phyloP scores from a whole-genome alignment of 2,888 invertebrate genomes.

The Catocala fraxini region DNA sequence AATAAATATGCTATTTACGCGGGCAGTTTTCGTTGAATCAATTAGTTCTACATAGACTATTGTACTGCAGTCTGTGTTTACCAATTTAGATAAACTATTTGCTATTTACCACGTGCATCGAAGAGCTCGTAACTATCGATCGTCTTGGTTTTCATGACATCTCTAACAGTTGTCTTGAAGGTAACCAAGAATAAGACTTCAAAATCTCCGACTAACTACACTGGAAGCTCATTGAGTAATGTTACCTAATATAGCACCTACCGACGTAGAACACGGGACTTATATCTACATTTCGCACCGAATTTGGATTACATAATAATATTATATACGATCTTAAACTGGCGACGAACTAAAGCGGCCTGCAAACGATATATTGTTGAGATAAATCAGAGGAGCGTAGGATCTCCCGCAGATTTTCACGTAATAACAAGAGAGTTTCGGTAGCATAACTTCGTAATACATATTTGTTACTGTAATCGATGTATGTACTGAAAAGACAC shows the following conservation, averaged over 20 bases:
- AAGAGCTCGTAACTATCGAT: too few relatives aligned
- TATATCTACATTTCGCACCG: conserved; percentile 28
- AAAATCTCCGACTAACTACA: too few relatives aligned
- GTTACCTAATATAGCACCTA: not conserved
- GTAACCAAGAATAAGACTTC: too few relatives aligned
- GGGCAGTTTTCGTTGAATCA: too few relatives aligned
- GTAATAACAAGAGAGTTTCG: conserved; percentile 62
- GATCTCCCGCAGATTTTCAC: conserved; percentile 66
- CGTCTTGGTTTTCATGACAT: too few relatives aligned
- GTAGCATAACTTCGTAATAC: conserved; percentile 23
- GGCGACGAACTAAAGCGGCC: conserved; percentile 36
- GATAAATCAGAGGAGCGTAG: conserved; percentile 67
- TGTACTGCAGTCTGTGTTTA: too few relatives aligned
- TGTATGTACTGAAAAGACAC: conserved; percentile 14
- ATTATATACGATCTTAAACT: conserved; percentile 49
- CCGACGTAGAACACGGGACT: conserved; percentile 21
- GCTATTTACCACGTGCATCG: too few relatives aligned
- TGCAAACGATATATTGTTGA: conserved; percentile 60
- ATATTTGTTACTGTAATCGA: conserved; percentile 30
- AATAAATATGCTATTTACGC: too few relatives aligned
- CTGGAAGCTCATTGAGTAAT: too few relatives aligned
- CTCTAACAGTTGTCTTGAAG: too few relatives aligned
- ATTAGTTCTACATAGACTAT: too few relatives aligned
- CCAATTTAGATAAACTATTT: too few relatives aligned
- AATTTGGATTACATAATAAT: conserved; percentile 42